Evolutionary conservation across 1,140 invertebrate genomes (phyloP), one percentile per base, ranked within the genome.

Genomic region (Homarus americanus): DNA sequence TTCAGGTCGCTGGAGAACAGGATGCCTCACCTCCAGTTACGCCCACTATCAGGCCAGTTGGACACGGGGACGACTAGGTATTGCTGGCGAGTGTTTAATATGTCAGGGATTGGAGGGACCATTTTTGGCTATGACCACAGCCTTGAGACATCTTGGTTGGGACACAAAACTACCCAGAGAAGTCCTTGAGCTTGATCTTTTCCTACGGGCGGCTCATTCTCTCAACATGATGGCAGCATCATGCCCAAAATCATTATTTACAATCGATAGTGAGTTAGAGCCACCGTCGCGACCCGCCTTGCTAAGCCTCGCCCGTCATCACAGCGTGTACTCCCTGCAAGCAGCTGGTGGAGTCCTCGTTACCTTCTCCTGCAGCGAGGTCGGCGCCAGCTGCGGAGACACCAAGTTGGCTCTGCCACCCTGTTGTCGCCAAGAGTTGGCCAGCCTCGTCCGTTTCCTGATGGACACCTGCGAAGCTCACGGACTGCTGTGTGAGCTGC

Each of bases 401-500:
- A 38, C 24, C 2, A 66, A 84, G 36, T 38, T 83, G 24, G 78
- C 87, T 24, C 78, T 91, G n/a, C 80, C 91, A 1, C 91, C 91
- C 15, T 91, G 91, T 24, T 91, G 91, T 38, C 83, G 84, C 20
- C 73, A 84, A 15, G 85, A 91, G 38, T 63, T 91, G 44, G 85
- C 87, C 24, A 34, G 17, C 10, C 91, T 91, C 24, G 72, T 91
- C 34, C 83, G 87, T 28, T 87, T 84, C 84, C n/a, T 69, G 24
- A 79, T 91, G 91, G 91, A 85, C 66, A 83, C 44, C 40, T 91
- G 91, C 28, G 82, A 87, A 12, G 83, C 80, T 20, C 80, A 87
- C 28, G 84, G 84, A 0, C 69, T 88, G 28, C 58, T 86, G 44
- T 91, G 91, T 63, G 91, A 91, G 78, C 91, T 91, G 75, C 91